Base-by-base conservation (phyloP, 1,140 invertebrate species). In the Psix sp. region DNA sequence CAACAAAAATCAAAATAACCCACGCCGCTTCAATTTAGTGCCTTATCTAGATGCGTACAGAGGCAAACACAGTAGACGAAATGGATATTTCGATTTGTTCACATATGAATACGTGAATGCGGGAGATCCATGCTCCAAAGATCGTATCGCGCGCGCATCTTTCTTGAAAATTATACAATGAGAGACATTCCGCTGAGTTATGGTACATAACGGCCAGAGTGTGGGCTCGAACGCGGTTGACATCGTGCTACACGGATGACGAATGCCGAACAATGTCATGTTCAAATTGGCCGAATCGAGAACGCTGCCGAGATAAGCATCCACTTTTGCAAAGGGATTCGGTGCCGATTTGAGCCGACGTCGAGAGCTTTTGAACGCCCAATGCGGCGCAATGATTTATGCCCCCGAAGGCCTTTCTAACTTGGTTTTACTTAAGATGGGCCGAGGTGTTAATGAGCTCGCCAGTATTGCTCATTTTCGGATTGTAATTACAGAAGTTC, bases 1-100 rank as follows among this genome's bases (percentile, higher is more conserved):
- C 66, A 76, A 70, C 65, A 73, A 77, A 76, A 68, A 77, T 73
- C 54, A 52, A 73, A 73, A 77, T 68, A 77, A 77, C 63, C 63
- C 51, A 48, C 54, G 45, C 63, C n/a, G n/a, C 26, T 70, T 77
- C 75, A 74, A 77, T 77, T 77, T 74, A 60, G 62, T 10, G 26
- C 63, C 75, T 77, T 77, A 77, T 77, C 75, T 70, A 71, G 75
- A 77, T 77, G 2, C 26, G n/a, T n/a, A n/a, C n/a, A 56, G 68
- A 75, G 48, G 62, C 42, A 65, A 65, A 46, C 59, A 52, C 39
- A 57, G 65, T 60, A 45, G 65, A 68, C 65, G 52, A 67, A 70
- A 68, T 65, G 65, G 26, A 40, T 59, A 51, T 74, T 57, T 59
- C 72, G 57, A 68, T 65, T 68, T 62, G 70, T 66, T 40, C 48